These are phyloP conservation scores for Mesocricetus auratus DNA, from an alignment of 2,113 vertebrate species.

Conservation along the genomic window DNA sequence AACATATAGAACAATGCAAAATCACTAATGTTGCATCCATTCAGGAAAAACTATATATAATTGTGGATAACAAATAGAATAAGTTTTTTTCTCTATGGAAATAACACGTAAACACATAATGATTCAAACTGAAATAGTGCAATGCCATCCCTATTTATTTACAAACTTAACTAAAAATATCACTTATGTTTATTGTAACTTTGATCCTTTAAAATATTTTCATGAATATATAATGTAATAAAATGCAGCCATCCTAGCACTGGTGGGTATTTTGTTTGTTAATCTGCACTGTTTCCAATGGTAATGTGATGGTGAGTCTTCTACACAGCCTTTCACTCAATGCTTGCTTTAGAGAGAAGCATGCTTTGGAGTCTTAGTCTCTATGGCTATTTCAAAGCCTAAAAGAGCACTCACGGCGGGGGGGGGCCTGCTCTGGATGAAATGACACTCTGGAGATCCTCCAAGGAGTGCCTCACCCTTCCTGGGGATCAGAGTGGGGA, in stretches of 20 bases:
- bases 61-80: background rate
- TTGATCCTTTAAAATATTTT: background rate
- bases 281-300: background rate
- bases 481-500: too few species aligned
- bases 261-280: background rate
- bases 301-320: background rate
- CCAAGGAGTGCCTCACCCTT: too few species aligned
- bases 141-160: background rate
- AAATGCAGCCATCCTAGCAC: background rate
- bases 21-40: background rate
- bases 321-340: background rate
- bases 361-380: background rate
- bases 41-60: background rate
- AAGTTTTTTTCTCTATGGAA: background rate
- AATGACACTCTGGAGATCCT: too few species aligned
- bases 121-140: slow-evolving; percentile 12
- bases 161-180: background rate
- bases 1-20: background rate
- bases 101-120: background rate
- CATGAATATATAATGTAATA: background rate
- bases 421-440: too few species aligned
- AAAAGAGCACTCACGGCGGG: background rate
- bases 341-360: background rate
- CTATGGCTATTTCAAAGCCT: background rate
- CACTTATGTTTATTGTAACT: background rate